Evolutionary conservation across 2,113 vertebrate species (phyloP), one percentile per base, ranked within the genome.

Genomic region (Melanerpes aurifrons): DNA sequence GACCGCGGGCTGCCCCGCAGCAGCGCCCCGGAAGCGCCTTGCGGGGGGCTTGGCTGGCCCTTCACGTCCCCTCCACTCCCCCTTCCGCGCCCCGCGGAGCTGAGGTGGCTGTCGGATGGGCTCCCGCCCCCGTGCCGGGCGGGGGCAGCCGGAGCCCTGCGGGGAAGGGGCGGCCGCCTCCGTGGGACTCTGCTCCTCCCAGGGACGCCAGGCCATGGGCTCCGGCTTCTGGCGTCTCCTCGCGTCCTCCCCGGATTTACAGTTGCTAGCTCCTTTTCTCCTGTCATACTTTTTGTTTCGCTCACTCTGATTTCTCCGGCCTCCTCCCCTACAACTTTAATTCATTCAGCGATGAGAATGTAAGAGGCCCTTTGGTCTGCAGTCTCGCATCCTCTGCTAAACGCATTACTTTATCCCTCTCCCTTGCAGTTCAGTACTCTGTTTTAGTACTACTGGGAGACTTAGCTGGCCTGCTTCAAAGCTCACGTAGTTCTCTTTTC

Each of bases 371-470:
- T 86, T 85, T 18, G 94, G 21, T 85, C 91, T 63, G 48, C 81
- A 29, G 43, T 32, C 92, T 85, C 47, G 25, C 87, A 92, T 85
- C 91, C 78, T 87, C 91, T 82, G 94, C 86, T 89, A 82, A 93
- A 90, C 4, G 78, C 84, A 26, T 93, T 82, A 45, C 80, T 90
- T 40, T 73, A 68, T 73, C 50, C 61, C 67, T 63, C 59, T 62
- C 66, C 29, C 75, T 77, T 5, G 75, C 78, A 4, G 82, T 59
- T 69, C 81, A 2, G 24, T 2, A 26, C 70, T 43, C 43, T 15
- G 32, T 53, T 58, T 62, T 74, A 8, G 78, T 63, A 2, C 56
- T 80, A 72, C 32, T 45, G 61, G 20, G 84, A 89, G 90, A 26
- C 74, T 72, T 67, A 19, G 69, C 67, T 29, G 83, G 86, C 74